Evolutionary conservation across 2,888 invertebrate species (phyloP).

Genomic region (Drepana falcataria): DNA sequence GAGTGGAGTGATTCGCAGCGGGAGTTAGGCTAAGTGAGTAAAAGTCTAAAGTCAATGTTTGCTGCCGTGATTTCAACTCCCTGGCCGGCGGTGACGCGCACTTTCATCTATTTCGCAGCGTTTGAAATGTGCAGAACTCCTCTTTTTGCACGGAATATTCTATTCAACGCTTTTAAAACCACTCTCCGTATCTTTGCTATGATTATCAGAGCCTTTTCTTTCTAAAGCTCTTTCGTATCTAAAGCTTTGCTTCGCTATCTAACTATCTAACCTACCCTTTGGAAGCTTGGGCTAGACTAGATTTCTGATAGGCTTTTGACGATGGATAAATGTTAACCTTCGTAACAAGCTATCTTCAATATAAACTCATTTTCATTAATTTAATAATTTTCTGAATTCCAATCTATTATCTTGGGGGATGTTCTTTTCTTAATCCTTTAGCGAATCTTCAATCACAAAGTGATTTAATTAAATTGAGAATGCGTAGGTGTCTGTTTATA

Average conservation of each 20-base stretch:
- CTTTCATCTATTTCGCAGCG: slow-evolving; percentile 23
- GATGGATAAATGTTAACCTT: no score
- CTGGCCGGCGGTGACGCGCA: slow-evolving; percentile 53
- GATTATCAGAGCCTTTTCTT: neutral
- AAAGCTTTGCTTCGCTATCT: no score
- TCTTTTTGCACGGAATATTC: slow-evolving; percentile 14
- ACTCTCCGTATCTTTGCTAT: neutral
- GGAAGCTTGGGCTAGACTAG: no score
- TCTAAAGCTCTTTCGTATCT: no score
- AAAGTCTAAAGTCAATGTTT: slow-evolving; percentile 77
- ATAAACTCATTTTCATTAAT: neutral
- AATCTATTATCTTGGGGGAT: neutral
- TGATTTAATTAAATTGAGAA: no score
- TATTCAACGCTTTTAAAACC: neutral
- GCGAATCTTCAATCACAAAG: neutral
- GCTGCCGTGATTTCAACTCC: slow-evolving; percentile 71
- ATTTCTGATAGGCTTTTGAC: no score
- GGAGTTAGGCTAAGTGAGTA: slow-evolving; percentile 71
- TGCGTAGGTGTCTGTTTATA: no score
- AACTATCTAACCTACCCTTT: no score
- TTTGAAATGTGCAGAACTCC: slow-evolving; percentile 40
- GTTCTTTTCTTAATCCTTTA: neutral
- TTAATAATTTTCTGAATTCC: neutral
- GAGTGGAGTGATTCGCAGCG: slow-evolving; percentile 67
- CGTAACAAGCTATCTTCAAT: neutral